phyloP scores from a whole-genome alignment of 2,888 invertebrate genomes.

The Galerucella nymphaeae region DNA sequence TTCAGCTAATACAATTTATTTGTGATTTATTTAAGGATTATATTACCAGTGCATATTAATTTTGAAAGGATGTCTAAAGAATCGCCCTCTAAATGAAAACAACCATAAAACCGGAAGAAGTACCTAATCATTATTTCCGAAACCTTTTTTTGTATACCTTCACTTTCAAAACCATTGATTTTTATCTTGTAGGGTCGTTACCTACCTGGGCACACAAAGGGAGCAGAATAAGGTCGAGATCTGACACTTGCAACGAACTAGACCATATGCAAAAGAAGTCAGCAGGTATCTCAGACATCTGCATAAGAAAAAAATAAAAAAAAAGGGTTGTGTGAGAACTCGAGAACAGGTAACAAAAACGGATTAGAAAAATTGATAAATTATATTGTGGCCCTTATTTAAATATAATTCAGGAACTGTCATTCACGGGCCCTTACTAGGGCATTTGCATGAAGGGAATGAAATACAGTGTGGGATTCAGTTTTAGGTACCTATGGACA shows the following conservation, averaged over 20 bases:
- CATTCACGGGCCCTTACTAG: slow-evolving; percentile 62
- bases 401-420: slow-evolving; percentile 64
- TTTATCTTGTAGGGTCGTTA: slow-evolving; percentile 37
- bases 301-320: slow-evolving; percentile 53
- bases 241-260: slow-evolving; percentile 47
- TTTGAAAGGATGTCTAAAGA: background rate
- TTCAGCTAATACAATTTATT: no score
- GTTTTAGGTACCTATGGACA: background rate
- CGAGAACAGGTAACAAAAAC: slow-evolving; percentile 59
- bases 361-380: slow-evolving; percentile 62
- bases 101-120: slow-evolving; percentile 38
- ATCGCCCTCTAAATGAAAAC: slow-evolving; percentile 23
- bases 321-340: slow-evolving; percentile 54
- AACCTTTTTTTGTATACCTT: slow-evolving; percentile 36
- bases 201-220: slow-evolving; percentile 40
- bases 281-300: slow-evolving; percentile 62
- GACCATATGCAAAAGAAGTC: slow-evolving; percentile 61
- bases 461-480: background rate
- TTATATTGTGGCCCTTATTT: slow-evolving; percentile 57
- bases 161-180: slow-evolving; percentile 44
- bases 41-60: background rate
- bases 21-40: no score
- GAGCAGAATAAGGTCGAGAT: slow-evolving; percentile 31
- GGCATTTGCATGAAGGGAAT: slow-evolving; percentile 61
- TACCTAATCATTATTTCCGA: slow-evolving; percentile 35